Evolutionary conservation across 1,140 invertebrate genomes (phyloP).

Genomic region (Prorops nasuta): DNA sequence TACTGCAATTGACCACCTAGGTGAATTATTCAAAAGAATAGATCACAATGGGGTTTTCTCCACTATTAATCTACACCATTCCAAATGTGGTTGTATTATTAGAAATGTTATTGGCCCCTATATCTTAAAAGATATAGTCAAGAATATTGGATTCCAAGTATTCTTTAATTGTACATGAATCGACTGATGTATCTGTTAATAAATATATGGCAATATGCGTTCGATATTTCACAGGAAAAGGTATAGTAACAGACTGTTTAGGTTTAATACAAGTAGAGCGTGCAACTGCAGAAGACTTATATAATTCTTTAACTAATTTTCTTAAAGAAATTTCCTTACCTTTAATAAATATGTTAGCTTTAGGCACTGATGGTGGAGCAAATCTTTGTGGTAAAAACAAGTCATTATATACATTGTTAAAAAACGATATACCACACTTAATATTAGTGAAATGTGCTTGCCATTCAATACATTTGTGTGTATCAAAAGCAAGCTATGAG

Average conservation of each 20-base stretch:
- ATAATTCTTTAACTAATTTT: slow-evolving; percentile 2
- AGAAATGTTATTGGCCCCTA: slow-evolving; percentile 1
- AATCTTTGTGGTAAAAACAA: slow-evolving; percentile 22
- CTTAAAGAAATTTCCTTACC: slow-evolving; percentile 7
- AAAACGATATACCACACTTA: slow-evolving; percentile 17
- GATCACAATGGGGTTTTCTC: too few relatives aligned
- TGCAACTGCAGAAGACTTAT: neutral
- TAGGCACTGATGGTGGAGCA: slow-evolving; percentile 17
- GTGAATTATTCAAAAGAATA: neutral
- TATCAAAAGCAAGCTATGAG: slow-evolving; percentile 22
- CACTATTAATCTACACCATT: neutral
- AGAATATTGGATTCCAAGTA: neutral
- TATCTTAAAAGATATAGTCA: neutral
- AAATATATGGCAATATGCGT: slow-evolving; percentile 3
- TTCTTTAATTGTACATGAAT: neutral
- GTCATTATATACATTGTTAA: slow-evolving; percentile 19
- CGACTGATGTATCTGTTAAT: neutral
- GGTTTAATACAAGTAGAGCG: slow-evolving; percentile 4
- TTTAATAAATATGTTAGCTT: slow-evolving; percentile 6
- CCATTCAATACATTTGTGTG: slow-evolving; percentile 26
- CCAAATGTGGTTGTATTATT: neutral
- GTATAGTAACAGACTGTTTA: slow-evolving; percentile 1
- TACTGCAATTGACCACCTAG: slow-evolving; percentile 1
- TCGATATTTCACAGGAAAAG: slow-evolving; percentile 2
- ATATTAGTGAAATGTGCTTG: slow-evolving; percentile 21